phyloP scores from a whole-genome alignment of 2,113 vertebrate genomes.

The Cephalopterus ornatus region DNA sequence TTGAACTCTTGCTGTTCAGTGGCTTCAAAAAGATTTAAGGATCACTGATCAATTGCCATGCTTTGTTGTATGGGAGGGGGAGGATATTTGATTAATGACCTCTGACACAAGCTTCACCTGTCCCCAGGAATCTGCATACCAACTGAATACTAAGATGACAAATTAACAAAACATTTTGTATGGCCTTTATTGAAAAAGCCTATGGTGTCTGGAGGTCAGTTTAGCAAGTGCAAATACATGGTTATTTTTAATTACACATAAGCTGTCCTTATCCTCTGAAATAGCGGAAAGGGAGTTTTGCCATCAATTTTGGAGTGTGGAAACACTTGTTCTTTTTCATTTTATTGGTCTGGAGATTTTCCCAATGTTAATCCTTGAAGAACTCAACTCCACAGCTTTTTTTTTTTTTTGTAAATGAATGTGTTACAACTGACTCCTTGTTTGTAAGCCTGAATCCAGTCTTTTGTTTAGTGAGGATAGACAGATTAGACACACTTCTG shows the following conservation, averaged over 20 bases:
- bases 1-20: not conserved
- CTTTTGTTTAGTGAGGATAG: conserved; percentile 49
- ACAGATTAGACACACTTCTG: conserved; percentile 70
- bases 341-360: conserved; percentile 63
- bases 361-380: conserved; percentile 57
- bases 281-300: not conserved
- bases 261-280: conserved; percentile 26
- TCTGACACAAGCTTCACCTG: not conserved
- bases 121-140: not conserved
- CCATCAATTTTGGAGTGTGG: conserved; percentile 19
- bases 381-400: conserved; percentile 25
- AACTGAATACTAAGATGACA: not conserved
- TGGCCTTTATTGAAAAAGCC: not conserved
- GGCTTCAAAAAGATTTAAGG: not conserved
- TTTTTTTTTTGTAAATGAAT: not conserved
- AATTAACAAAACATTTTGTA: not conserved
- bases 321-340: conserved; percentile 42
- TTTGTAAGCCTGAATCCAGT: conserved; percentile 58
- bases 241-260: conserved; percentile 49
- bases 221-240: not conserved
- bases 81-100: not conserved
- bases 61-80: not conserved
- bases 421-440: conserved; percentile 58
- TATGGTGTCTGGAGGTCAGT: not conserved
- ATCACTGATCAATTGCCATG: not conserved